Evolutionary conservation across 2,888 invertebrate species (phyloP), one percentile per base, ranked within the genome.

Genomic region (Agriopis marginaria): DNA sequence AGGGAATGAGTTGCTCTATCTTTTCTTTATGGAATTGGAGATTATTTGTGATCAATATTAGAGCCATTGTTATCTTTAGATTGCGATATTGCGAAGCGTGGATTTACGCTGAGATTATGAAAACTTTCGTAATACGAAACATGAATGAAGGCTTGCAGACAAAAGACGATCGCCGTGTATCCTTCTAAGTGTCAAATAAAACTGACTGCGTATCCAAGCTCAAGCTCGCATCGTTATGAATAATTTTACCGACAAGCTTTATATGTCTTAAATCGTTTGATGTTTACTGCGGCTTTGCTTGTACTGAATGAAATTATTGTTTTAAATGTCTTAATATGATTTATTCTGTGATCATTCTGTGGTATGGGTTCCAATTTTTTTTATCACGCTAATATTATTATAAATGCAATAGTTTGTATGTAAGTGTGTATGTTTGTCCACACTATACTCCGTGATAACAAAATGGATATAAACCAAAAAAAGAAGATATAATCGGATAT

Each of bases 1-100:
- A 71, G 69, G 77, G 72, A 67, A 61, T 51, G 42, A 51, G 42
- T 66, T 75, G 64, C 23, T 74, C 67, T 67, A 66, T 67, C 60
- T 54, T 12, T 5, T 49, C n/a, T 51, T 66, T 58, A 55, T 61
- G 44, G 14, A 67, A 70, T 70, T 14, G 55, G 17, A 42, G 40
- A 42, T 49, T 63, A 56, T 59, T 59, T 59, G 32, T 45, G 49
- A 56, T 59, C 40, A 14, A 40, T 53, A 53, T 12, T 53, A 49
- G n/a, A 59, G 61, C 45, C 23, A 40, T 11, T 49, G 40, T 40
- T 50, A 14, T 60, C n/a, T 32, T 5, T 32, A 32, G 32, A 32
- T 32, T 32, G 32, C 32, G 3, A 32, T 32, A 32, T 32, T 32
- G 32, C 32, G 32, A 17, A 50, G 50, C 50, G 17, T 50, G 17